Conservation (phyloP, 2,113 vertebrate genomes). For the Gallinago paraguaiae region DNA sequence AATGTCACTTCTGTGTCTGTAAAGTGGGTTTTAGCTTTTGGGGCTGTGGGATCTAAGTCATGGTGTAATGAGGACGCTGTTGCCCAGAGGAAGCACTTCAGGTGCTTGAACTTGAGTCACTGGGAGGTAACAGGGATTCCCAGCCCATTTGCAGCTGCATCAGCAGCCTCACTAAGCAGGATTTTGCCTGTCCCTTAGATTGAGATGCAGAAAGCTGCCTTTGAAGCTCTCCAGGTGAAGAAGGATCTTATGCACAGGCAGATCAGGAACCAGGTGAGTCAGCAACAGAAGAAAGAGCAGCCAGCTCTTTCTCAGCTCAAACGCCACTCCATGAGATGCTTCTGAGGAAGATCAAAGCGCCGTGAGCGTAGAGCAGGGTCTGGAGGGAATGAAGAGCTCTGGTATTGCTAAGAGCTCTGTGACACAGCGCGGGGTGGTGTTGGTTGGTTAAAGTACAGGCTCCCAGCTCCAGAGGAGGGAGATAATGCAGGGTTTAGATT, state of each 20-base stretch:
- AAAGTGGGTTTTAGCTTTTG: background rate
- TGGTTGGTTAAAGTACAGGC: background rate
- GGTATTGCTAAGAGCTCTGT: background rate
- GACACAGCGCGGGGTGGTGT: rapidly evolving
- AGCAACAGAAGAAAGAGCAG: background rate
- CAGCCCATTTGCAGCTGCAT: background rate
- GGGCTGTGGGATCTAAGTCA: background rate
- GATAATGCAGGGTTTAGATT: background rate
- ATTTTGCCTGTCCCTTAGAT: conserved; percentile 75
- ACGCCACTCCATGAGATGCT: background rate
- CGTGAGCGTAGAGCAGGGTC: background rate
- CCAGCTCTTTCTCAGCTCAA: background rate
- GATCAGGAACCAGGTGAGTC: conserved; percentile 90
- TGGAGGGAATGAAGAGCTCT: background rate
- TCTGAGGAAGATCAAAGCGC: background rate
- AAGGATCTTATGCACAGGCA: conserved; percentile 89
- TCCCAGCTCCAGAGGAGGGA: background rate
- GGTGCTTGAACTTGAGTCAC: background rate
- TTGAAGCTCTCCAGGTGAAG: conserved; percentile 94
- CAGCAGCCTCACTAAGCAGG: background rate
- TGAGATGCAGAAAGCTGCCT: conserved; percentile 94
- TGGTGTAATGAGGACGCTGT: background rate
- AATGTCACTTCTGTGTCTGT: background rate
- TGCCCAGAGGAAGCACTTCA: background rate
- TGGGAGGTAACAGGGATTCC: background rate